Evolutionary conservation across 2,888 invertebrate species (phyloP), one percentile per base, ranked within the genome.

Genomic region (Stenurella melanura): DNA sequence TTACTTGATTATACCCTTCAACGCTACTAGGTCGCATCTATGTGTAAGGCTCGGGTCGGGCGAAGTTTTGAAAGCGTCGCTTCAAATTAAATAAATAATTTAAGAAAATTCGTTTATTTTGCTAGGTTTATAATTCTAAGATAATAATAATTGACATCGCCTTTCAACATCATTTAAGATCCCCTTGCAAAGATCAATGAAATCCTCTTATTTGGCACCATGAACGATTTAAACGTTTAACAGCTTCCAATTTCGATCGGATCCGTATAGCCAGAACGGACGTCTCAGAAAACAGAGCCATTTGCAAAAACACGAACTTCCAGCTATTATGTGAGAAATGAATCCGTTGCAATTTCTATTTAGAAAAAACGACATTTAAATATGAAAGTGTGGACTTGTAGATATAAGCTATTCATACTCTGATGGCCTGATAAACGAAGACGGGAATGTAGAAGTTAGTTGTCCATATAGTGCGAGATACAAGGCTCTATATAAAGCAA

Each of bases 381-480:
- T 42, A 42, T 42, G 11, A 42, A n/a, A 42, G 11, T 11, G 11
- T 5, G 9, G 1, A 11, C 1, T 42, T 42, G 11, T 42, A 9
- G 10, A 42, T 11, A 42, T 11, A 42, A 42, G 11, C 11, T 42
- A 9, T 9, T 11, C 42, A 42, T 42, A 11, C 11, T n/a, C n/a
- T n/a, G n/a, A n/a, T n/a, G n/a, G 61, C 3, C 61, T 61, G 15
- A n/a, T 61, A 21, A 30, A 61, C n/a, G 19, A 19, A 3, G 61
- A 61, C 21, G 61, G 61, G 3, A 61, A 21, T 26, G 18, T 54
- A 5, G 42, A 67, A 42, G 54, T 42, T 26, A 67, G 54, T 21
- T 67, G 54, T 30, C 67, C 54, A 1, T 50, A 67, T 30, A 50
- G 26, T 18, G 26, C 42, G 21, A 67, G 21, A n/a, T n/a, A n/a